Percentiles rank a stretch among this genome's conserved stretches.
These are phyloP conservation scores for Otus sunia DNA, from an alignment of 2,113 vertebrate genomes.

Conservation along the genomic window DNA sequence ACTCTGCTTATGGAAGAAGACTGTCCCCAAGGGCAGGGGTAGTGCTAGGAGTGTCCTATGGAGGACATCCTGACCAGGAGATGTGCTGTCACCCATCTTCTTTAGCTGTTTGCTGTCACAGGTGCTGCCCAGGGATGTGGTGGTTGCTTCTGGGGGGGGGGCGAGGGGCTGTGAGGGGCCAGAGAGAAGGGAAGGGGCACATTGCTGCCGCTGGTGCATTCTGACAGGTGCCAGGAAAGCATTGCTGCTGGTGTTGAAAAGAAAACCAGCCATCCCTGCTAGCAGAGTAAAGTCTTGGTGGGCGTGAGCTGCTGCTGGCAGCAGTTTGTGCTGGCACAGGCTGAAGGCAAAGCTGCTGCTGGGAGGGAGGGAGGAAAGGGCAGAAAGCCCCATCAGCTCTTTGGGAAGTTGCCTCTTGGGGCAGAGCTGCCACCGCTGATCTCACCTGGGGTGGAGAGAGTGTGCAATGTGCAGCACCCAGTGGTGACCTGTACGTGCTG, in stretches of 20 bases:
- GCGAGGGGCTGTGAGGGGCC: fast-evolving
- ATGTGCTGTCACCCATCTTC: background rate
- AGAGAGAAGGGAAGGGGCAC: background rate
- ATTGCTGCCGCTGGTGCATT: background rate
- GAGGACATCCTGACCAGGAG: background rate
- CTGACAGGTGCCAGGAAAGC: background rate
- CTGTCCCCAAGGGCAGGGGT: background rate
- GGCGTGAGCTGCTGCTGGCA: background rate
- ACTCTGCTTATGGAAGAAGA: background rate
- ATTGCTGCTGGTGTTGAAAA: background rate
- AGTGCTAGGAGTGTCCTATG: background rate
- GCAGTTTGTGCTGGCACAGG: background rate
- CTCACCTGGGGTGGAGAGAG: background rate
- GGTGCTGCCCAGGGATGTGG: background rate
- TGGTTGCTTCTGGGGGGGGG: background rate
- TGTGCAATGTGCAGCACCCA: fast-evolving
- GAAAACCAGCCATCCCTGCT: background rate
- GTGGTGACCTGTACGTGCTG: background rate
- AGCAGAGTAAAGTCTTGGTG: too few species aligned
- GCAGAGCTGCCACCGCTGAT: background rate
- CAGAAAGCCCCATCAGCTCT: background rate
- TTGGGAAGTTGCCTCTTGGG: background rate
- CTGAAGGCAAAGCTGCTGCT: background rate
- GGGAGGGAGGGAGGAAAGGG: background rate
- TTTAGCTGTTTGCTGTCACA: background rate